Base-by-base conservation (phyloP, 2,797 vertebrate species). In the Borostomias antarcticus region DNA sequence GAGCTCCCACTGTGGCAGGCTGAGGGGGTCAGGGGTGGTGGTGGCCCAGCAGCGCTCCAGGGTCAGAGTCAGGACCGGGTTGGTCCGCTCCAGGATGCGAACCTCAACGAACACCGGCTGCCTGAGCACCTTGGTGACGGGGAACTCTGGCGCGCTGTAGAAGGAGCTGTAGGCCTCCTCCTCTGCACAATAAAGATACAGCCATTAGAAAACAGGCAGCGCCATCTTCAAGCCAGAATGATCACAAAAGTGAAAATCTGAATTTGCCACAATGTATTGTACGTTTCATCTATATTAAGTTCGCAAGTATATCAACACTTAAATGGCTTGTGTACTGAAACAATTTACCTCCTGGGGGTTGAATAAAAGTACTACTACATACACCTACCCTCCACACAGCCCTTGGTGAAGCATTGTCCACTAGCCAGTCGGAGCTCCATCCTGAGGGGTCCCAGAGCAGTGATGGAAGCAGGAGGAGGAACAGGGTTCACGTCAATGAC, bases 21-120 rank as follows among this genome's bases (percentile, higher is more conserved):
- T 81, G 4, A 69, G 8, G 13, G 88, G 78, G 56, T 79, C 73
- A 0, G 83, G 64, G 10, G 13, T 61, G 2, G 85, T 33, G 0
- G 92, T 91, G 69, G 89, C 88, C 92, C 92, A 93, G 78, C 92
- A 93, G 74, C 81, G 83, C 58, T 91, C 86, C 72, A 93, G 80
- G 28, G 79, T 84, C 62, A 93, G 74, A 59, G 86, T 1, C 0
- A 92, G 56, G 57, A 89, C 88, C 1, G 90, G 88, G 25, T 93
- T 91, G 0, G 77, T 74, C 66, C 83, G 66, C 2, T 82, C 85
- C 62, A 89, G 48, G 58, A 93, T 69, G 35, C 15, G 77, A 15
- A 92, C 91, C 61, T 93, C 85, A 8, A 89, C 82, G 51, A 88
- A 87, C 10, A 93, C 54, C 0, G 88, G 86, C 15, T 93, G 84